Evolutionary conservation across 2,113 vertebrate species (phyloP), one percentile per base, ranked within the genome.

Genomic region (Siniperca knerii): DNA sequence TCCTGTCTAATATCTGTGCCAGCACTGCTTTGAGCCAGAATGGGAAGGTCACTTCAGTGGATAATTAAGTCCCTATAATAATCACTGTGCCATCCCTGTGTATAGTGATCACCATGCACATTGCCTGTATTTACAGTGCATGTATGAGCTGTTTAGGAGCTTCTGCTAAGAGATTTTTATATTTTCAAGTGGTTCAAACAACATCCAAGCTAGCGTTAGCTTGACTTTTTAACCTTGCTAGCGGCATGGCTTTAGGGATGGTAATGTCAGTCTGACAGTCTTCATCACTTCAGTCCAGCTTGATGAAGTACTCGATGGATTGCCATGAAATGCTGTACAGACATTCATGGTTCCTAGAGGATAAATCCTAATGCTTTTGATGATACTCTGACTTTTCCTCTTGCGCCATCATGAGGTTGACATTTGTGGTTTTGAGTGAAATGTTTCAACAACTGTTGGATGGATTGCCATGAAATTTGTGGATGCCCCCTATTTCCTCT

Each of bases 21-120:
- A 83, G 67, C 6, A 4, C 79, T 44, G 60, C 76, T 79, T 75
- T 44, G 74, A 88, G 57, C 81, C 62, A 5, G 52, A 73, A 37
- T 25, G 66, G 52, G 58, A 81, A 89, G 85, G 85, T 87, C 77
- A 85, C 71, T 67, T 78, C 37, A 89, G 68, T 60, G 75, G 79
- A 84, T 93, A 91, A 94, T 93, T 90, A 91, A 61, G 62, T 70
- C 55, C n/a, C 78, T 42, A 25, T 81, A 83, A 80, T 84, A 72
- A 87, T 80, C 74, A 84, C 10, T 67, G 55, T 72, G 55, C 60
- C 85, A 77, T 81, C 29, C 29, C 29, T 29, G 29, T 68, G 54
- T 79, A 65, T 76, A 88, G 72, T 73, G 18, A 66, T 73, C 40
- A 44, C 48, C 46, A 52, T 20, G 18, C 50, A 33, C 48, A 67